Base-by-base conservation (phyloP, 1,140 invertebrate species). In the Heliconius congener region DNA sequence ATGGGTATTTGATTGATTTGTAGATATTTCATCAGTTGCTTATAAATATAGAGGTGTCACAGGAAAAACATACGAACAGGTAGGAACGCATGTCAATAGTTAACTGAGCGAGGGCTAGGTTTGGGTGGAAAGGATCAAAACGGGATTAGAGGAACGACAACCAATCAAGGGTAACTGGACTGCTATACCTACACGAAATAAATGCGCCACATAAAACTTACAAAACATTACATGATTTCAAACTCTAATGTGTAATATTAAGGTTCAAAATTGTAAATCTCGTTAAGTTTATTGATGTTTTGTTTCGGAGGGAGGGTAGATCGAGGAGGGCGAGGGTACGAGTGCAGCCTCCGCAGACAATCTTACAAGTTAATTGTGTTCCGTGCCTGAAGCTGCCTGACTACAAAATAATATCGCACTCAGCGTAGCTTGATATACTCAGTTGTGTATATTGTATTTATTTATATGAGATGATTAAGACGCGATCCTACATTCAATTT, bases 81-180 rank as follows among this genome's bases (percentile, higher is more conserved):
- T 92, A 94, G 80, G 85, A 85, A 86, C 86, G 86, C 89, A 93
- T 91, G 91, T 92, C 91, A 92, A 93, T 93, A 93, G 91, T 93
- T 91, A 93, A 90, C 87, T 86, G 85, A 89, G 84, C 90, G 92
- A 94, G 92, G 92, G 92, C 91, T 90, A 92, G 88, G 87, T 92
- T 93, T 89, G 93, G 92, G 91, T 90, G 89, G 92, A 92, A 94
- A 94, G 93, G 93, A 94, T 94, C 94, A 94, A 94, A 93, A 90
- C 86, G 91, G 94, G 94, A 95, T 95, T 95, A 95, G 93, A 93
- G 90, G 92, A 95, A 94, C 94, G 94, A 95, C 94, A 95, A 95
- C 94, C 94, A 95, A 95, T 95, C 94, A 95, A 95, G 94, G 94
- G 92, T 94, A 95, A 95, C 93, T 94, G 93, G 94, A 95, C 94